Evolutionary conservation across 2,797 vertebrate genomes (phyloP), one percentile per base, ranked within the genome.

Genomic region (Sebastes minor): DNA sequence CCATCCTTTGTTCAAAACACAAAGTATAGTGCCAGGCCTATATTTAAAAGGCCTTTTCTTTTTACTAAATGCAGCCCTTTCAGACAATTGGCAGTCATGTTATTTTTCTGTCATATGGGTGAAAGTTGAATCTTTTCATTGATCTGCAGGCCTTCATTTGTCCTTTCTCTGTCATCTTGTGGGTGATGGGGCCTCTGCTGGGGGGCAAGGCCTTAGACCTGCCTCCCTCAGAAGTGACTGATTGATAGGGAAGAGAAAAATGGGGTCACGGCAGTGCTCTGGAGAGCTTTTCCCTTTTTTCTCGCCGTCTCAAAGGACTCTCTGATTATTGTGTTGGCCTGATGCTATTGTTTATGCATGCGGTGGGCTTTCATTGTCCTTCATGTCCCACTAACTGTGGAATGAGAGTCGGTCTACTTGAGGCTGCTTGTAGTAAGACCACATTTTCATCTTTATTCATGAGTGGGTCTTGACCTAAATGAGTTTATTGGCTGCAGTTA

Each of bases 201-300:
- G 61, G 76, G 76, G 74, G 11, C 38, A 27, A 56, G 72, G 38
- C 81, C 74, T 82, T 46, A 74, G 69, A 81, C 75, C 71, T 64
- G 61, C 53, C 67, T 83, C 71, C 52, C 77, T 71, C 53, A 81
- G 76, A 87, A 84, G 84, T 86, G 60, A 82, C 76, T 88, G 83
- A 90, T 85, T 87, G 85, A 90, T 86, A 70, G 69, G 63, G 72
- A 83, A 75, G 63, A 77, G 76, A 85, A 84, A 84, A 90, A 91
- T 56, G 57, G 74, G 87, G 79, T 90, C 82, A 89, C 52, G 27
- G 66, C 66, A 77, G 66, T 16, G 4, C 69, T 89, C 77, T 33
- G 18, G 42, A 67, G 69, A 68, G 27, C 76, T 73, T 78, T 25
- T 55, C 25, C 65, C 63, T 76, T 76, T 76, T 69, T 82, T 42